Percentiles rank a stretch among this genome's conserved stretches.
phyloP scores from a whole-genome alignment of 2,113 vertebrate genomes.

The Bufo bufo region DNA sequence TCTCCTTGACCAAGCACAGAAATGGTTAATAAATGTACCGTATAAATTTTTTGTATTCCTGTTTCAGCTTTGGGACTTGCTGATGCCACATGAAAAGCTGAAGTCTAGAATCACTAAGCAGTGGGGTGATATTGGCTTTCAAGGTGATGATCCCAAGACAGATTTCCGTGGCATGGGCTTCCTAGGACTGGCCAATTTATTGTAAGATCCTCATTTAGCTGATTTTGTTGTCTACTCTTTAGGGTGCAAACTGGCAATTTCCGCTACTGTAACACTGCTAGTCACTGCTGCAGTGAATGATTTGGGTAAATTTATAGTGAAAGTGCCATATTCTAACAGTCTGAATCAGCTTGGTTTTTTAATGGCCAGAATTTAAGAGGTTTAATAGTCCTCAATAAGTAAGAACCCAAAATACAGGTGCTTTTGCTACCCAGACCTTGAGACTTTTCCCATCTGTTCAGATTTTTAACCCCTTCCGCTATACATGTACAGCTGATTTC shows the following conservation, averaged over 20 bases:
- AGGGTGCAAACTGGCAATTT: not conserved
- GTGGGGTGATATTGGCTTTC: conserved; percentile 97
- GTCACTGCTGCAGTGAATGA: no score
- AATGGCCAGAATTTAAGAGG: no score
- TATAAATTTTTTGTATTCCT: conserved; percentile 58
- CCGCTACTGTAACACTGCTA: no score
- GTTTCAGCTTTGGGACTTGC: conserved; percentile 88
- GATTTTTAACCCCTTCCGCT: no score
- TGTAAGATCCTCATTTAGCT: conserved; percentile 78
- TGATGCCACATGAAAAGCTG: conserved; percentile 88
- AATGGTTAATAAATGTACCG: not conserved
- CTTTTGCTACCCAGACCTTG: no score
- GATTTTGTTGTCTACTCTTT: not conserved
- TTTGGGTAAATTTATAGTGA: no score
- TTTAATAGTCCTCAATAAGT: not conserved
- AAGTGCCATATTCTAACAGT: no score
- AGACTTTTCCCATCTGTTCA: not conserved
- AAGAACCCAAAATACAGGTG: no score
- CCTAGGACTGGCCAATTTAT: conserved; percentile 89
- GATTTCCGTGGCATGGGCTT: conserved; percentile 99
- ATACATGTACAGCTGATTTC: no score
- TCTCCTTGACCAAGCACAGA: no score
- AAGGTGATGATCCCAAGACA: conserved; percentile 97
- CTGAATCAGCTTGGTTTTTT: no score
- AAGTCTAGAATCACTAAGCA: conserved; percentile 93